A percentile compares a stretch with the other conserved stretches of the same genome.
Conservation (phyloP, 1,140 invertebrate genomes). For the Cardiocondyla obscurior region DNA sequence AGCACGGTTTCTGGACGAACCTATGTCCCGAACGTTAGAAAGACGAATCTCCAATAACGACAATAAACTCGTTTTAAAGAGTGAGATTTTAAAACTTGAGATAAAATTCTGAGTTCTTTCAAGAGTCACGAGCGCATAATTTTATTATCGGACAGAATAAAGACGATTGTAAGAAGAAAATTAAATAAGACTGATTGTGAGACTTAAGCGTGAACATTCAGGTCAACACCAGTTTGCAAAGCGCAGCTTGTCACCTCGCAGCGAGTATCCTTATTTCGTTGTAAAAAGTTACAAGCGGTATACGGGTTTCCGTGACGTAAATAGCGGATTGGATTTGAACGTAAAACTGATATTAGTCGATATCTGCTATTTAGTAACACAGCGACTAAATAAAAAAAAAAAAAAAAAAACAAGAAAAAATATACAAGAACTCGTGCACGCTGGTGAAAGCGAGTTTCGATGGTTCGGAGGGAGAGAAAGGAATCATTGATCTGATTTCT, state of each 20-base stretch:
- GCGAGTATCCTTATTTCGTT: not conserved
- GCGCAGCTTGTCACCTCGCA: not conserved
- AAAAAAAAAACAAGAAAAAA: constrained; percentile 40
- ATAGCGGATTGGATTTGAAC: not conserved
- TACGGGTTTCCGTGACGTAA: not conserved
- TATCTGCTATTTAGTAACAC: not conserved
- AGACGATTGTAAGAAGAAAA: not conserved
- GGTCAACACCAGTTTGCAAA: not conserved
- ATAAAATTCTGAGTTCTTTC: not conserved
- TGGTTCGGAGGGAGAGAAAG: constrained; percentile 20
- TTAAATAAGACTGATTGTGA: not conserved
- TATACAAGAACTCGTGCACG: constrained; percentile 4
- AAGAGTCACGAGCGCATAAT: not conserved
- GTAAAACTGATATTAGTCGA: constrained; percentile 8
- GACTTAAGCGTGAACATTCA: not conserved
- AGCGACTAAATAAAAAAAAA: constrained; percentile 29
- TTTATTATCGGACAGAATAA: not conserved
- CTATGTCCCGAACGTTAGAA: constrained; percentile 63
- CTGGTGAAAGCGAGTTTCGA: constrained; percentile 44
- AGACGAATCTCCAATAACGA: not conserved
- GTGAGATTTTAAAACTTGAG: not conserved
- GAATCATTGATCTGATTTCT: constrained; percentile 40
- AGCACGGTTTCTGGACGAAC: constrained; percentile 69
- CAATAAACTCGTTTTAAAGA: not conserved
- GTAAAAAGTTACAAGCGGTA: not conserved